Evolutionary conservation across 2,888 invertebrate species (phyloP), one percentile per base, ranked within the genome.

Genomic region (Loripinus fragilis): DNA sequence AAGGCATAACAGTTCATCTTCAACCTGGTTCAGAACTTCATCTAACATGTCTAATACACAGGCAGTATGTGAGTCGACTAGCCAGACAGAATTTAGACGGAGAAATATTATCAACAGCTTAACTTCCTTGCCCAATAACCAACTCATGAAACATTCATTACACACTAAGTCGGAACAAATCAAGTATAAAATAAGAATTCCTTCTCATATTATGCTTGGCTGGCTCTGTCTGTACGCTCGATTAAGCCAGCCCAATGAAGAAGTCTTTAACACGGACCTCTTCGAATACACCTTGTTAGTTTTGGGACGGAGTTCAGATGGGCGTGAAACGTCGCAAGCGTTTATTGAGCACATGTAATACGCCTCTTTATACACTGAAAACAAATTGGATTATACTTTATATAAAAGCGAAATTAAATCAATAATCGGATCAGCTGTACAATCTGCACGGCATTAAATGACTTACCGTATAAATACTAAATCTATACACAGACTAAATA

Each of bases 181-280:
- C 67, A 41, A 41, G 67, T 23, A 45, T 67, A 33, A 67, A 67
- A 67, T 67, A 67, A 42, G 67, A 38, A 38, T 20, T 25, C 42
- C 28, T 17, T 42, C 41, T 28, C 45, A 41, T 23, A 67, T 67
- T 67, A 23, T 64, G 70, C 50, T 52, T 28, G 60, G 69, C 45
- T 45, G 52, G 28, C 66, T 33, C 12, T 68, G 66, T 33, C 12
- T 68, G 66, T 65, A 33, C 45, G 64, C 74, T 35, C 45, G 74
- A 74, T 78, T 78, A 71, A 38, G 12, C 67, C 15, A 2, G 7
- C 60, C 64, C 55, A 69, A 74, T 78, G 28, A 20, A 33, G 20
- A 30, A 60, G 60, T 60, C 33, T 60, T 60, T 60, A 60, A 33
- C 33, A 33, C 20, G 12, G 20, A 25, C 5, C 23, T 52, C n/a